Conservation (phyloP, 2,797 vertebrate genomes). For the Gobio occitaniae region DNA sequence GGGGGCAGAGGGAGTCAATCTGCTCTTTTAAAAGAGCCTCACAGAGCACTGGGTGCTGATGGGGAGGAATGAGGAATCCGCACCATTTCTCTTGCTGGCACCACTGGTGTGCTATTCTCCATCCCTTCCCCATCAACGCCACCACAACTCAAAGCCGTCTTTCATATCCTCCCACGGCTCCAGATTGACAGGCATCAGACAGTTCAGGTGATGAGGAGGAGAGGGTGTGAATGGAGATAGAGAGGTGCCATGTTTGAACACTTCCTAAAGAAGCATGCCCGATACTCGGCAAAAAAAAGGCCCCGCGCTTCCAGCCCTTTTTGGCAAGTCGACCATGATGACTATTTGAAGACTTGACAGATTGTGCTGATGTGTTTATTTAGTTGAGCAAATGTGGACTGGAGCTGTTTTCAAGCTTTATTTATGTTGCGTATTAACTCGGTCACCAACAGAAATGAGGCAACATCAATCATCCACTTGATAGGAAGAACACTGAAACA, state of each 20-base stretch:
- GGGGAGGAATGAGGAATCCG: constrained; percentile 59
- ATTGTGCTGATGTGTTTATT: constrained; percentile 71
- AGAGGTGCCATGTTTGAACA: constrained; percentile 72
- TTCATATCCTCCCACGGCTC: constrained; percentile 66
- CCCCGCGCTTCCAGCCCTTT: constrained; percentile 52
- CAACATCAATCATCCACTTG: constrained; percentile 60
- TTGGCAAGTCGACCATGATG: constrained; percentile 62
- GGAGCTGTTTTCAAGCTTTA: constrained; percentile 66
- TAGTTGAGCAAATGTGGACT: constrained; percentile 64
- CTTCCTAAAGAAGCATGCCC: constrained; percentile 67
- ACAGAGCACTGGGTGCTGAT: constrained; percentile 61
- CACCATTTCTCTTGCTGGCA: constrained; percentile 66
- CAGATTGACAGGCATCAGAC: constrained; percentile 71
- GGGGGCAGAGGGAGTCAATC: constrained; percentile 69
- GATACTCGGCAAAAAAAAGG: constrained; percentile 62
- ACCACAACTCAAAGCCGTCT: constrained; percentile 60
- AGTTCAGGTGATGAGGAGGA: constrained; percentile 73
- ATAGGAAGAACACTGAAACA: constrained; percentile 47
- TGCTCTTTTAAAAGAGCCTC: constrained; percentile 64
- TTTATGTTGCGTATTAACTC: constrained; percentile 66
- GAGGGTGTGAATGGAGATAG: constrained; percentile 69
- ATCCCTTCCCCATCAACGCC: constrained; percentile 63
- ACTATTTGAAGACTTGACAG: constrained; percentile 71
- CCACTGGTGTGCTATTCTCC: constrained; percentile 65
- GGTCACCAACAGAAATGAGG: constrained; percentile 62